phyloP scores from a whole-genome alignment of 2,113 vertebrate genomes.

The Petromus typicus region DNA sequence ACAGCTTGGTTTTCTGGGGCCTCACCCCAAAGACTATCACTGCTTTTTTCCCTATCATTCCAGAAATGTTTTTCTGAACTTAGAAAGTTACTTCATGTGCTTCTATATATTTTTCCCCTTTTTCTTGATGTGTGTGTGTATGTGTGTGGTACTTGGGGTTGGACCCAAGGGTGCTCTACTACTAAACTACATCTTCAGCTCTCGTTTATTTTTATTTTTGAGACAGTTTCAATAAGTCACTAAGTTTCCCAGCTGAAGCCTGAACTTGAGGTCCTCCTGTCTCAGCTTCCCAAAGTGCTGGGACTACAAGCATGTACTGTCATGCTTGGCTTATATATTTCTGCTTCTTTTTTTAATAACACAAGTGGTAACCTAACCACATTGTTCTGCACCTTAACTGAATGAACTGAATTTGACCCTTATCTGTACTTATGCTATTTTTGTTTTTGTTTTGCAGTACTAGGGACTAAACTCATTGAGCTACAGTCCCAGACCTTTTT shows the following conservation, averaged over 20 bases:
- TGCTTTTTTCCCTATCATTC: slow-evolving; percentile 42
- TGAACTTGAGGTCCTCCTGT: background rate
- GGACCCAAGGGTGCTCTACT: background rate
- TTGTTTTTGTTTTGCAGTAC: background rate
- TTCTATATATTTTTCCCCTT: background rate
- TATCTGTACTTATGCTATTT: background rate
- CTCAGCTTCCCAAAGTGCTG: background rate
- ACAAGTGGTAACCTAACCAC: background rate
- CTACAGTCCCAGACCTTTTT: no score
- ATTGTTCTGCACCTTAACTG: background rate
- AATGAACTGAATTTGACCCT: background rate
- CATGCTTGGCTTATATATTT: background rate
- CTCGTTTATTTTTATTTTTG: background rate
- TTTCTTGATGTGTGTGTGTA: no score
- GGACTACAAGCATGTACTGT: background rate
- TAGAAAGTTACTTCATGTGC: slow-evolving; percentile 6
- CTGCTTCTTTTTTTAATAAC: background rate
- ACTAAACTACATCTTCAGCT: background rate
- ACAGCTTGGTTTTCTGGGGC: slow-evolving; percentile 7
- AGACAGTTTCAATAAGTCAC: background rate
- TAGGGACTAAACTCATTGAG: background rate
- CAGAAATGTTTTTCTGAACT: background rate
- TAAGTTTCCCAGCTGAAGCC: background rate
- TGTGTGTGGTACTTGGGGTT: background rate
- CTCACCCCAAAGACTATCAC: slow-evolving; percentile 31